phyloP scores from a whole-genome alignment of 2,888 invertebrate genomes.

The Euzetes globulus region DNA sequence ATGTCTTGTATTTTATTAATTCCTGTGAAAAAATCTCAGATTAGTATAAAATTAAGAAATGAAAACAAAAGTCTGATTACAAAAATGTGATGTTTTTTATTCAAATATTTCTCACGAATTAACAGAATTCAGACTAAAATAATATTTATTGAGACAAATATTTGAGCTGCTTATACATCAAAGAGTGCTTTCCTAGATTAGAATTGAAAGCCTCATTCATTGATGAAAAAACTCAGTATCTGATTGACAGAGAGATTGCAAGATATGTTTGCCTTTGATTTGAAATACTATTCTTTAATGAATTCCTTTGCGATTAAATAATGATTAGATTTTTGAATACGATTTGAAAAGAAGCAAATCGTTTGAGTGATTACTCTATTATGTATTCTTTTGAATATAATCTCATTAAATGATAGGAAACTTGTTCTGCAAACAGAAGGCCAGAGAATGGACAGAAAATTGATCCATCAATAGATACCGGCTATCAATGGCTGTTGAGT shows the following conservation, averaged over 20 bases:
- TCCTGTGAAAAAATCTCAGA: neutral
- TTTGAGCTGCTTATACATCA: too few species aligned
- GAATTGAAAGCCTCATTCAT: too few species aligned
- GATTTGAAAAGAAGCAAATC: neutral
- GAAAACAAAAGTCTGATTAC: neutral
- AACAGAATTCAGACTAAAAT: too few species aligned
- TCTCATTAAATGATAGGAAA: constrained; percentile 50
- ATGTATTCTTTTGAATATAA: neutral
- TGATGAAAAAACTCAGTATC: too few species aligned
- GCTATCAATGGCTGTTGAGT: constrained; percentile 62
- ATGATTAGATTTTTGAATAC: too few species aligned
- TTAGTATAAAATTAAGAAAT: neutral
- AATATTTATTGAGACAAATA: too few species aligned
- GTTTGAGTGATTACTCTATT: neutral
- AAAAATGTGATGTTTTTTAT: neutral
- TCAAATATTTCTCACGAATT: too few species aligned
- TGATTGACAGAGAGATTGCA: too few species aligned
- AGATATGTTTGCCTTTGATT: too few species aligned
- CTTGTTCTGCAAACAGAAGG: constrained; percentile 48
- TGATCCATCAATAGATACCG: constrained; percentile 60
- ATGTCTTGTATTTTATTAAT: neutral
- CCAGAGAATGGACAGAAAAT: constrained; percentile 49
- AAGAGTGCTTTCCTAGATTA: too few species aligned
- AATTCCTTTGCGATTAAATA: too few species aligned
- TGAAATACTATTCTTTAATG: too few species aligned